Conservation (phyloP, 2,113 vertebrate species). For the Alces alces region DNA sequence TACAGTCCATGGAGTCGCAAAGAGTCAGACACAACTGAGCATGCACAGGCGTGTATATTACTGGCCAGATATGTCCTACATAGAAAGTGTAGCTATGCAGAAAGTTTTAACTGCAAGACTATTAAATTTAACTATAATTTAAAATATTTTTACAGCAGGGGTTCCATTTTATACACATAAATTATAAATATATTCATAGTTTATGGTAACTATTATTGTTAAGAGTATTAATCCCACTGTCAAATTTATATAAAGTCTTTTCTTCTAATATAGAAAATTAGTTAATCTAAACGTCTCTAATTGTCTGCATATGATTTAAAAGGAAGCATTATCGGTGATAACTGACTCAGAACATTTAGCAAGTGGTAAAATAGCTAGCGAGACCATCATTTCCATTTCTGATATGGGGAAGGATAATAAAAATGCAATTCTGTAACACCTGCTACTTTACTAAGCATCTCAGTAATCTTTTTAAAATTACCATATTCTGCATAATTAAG, state of each 20-base stretch:
- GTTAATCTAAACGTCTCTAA: slow-evolving; percentile 47
- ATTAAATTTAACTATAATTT: not conserved
- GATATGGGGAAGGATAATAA: not conserved
- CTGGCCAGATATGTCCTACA: not conserved
- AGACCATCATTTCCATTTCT: not conserved
- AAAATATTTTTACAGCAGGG: not conserved
- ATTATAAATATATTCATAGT: not conserved
- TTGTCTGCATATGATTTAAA: not conserved
- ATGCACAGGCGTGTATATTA: not conserved
- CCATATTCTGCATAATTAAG: slow-evolving; percentile 32
- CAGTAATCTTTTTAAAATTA: not conserved
- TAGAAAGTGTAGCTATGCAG: not conserved
- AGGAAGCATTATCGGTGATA: not conserved
- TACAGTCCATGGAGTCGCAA: not conserved
- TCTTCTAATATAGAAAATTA: slow-evolving; percentile 39
- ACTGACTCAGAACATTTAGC: not conserved
- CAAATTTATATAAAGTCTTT: not conserved
- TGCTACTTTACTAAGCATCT: slow-evolving; percentile 19
- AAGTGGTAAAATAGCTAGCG: not conserved
- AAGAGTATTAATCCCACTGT: not conserved
- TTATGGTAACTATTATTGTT: not conserved
- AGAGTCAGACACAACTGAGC: not conserved
- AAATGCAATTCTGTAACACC: slow-evolving; percentile 34
- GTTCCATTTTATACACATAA: not conserved
- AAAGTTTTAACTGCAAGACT: not conserved